phyloP scores from a whole-genome alignment of 1,140 invertebrate species.

The Pseudomyrmex dendroicus region DNA sequence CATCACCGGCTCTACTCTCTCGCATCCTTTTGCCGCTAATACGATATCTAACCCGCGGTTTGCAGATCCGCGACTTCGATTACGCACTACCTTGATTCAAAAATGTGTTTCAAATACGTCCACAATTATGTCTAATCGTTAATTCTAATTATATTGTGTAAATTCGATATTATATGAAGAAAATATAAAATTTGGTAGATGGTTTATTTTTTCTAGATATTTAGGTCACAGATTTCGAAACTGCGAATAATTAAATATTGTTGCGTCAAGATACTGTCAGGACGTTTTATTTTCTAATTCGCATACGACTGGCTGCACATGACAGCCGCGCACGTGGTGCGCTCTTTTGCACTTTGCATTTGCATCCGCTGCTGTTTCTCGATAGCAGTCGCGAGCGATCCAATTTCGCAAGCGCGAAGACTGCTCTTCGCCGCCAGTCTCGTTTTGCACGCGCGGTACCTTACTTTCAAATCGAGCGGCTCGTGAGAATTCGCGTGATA shows the following conservation, averaged over 20 bases:
- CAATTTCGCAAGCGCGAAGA: conserved; percentile 71
- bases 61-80: conserved; percentile 33
- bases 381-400: conserved; percentile 49
- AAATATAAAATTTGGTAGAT: too few relatives aligned
- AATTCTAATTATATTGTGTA: neutral
- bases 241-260: neutral
- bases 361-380: conserved; percentile 56
- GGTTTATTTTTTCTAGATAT: neutral
- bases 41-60: conserved; percentile 26
- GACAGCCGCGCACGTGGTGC: neutral
- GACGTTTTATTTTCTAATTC: neutral
- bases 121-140: neutral
- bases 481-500: conserved; percentile 73
- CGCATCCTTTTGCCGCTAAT: conserved; percentile 22
- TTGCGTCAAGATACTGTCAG: neutral
- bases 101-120: neutral
- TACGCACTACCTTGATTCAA: conserved; percentile 8
- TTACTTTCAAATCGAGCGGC: conserved; percentile 69
- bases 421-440: conserved; percentile 59
- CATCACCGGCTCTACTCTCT: conserved; percentile 58
- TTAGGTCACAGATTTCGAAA: neutral
- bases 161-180: too few relatives aligned
- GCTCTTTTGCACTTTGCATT: conserved; percentile 43
- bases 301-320: neutral
- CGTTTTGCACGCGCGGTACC: conserved; percentile 27